These are phyloP conservation scores for Tetheella fluctuosa DNA, from an alignment of 2,888 invertebrate species.

Conservation along the genomic window DNA sequence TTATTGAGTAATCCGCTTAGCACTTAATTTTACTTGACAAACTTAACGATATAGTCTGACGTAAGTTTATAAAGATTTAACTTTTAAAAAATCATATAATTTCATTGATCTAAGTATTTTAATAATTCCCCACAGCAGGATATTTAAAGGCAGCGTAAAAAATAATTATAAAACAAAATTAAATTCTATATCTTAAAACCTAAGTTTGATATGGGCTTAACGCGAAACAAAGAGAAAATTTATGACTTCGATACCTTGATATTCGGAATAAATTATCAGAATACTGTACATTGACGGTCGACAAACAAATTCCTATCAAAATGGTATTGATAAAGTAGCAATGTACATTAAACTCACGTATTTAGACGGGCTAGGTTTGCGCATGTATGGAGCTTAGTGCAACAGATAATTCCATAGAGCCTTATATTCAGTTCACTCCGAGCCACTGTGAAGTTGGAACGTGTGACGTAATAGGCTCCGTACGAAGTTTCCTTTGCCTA, in stretches of 20 bases:
- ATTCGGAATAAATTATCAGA: constrained; percentile 13
- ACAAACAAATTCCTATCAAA: constrained; percentile 1
- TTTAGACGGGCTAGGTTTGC: constrained; percentile 44
- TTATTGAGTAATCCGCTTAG: constrained; percentile 2
- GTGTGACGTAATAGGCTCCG: constrained; percentile 36
- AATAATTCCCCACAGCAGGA: background rate
- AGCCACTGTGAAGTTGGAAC: constrained; percentile 44
- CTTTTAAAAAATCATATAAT: background rate
- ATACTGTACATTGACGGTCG: constrained; percentile 32
- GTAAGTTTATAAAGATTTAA: background rate
- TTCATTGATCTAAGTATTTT: background rate
- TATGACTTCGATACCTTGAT: constrained; percentile 43
- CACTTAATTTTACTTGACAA: constrained; percentile 2
- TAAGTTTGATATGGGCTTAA: constrained; percentile 42
- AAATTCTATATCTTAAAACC: constrained; percentile 46
- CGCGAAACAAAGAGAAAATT: constrained; percentile 57
- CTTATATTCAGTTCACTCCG: constrained; percentile 59
- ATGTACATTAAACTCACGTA: constrained; percentile 33
- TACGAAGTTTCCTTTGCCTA: constrained; percentile 53
- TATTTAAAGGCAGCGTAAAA: background rate
- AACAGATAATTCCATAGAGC: constrained; percentile 56
- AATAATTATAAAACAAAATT: constrained; percentile 40
- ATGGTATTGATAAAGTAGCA: constrained; percentile 23
- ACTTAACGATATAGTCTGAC: background rate
- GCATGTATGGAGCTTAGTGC: constrained; percentile 63